phyloP scores from a whole-genome alignment of 1,140 invertebrate genomes.

The Drosophila nikananu region DNA sequence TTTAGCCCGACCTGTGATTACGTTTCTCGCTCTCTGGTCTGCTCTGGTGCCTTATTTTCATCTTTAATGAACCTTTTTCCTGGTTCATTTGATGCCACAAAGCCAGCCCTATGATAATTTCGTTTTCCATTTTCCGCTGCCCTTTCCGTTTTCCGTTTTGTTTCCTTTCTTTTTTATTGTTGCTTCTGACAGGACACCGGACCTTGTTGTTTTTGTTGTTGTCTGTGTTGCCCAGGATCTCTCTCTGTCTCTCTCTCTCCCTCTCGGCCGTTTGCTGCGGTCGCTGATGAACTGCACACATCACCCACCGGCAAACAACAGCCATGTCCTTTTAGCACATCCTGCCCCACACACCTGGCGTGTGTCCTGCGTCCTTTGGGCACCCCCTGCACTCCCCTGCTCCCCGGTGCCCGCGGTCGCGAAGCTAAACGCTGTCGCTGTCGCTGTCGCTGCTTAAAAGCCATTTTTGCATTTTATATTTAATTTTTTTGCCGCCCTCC shows the following conservation, averaged over 20 bases:
- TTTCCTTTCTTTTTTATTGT: conserved; percentile 7
- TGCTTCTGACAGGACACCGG: not conserved
- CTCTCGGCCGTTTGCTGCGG: conserved; percentile 64
- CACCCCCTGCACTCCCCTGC: not conserved
- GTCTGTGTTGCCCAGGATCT: conserved; percentile 21
- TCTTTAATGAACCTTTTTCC: conserved; percentile 42
- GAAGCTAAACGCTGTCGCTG: conserved; percentile 64
- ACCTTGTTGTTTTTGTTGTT: not conserved
- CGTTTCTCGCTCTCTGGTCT: not conserved
- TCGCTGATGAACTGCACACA: conserved; percentile 79
- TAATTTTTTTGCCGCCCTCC: conserved; percentile 56
- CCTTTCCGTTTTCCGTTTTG: not conserved
- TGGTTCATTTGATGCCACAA: conserved; percentile 31
- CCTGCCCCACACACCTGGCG: conserved; percentile 34
- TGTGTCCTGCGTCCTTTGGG: conserved; percentile 42
- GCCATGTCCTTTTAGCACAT: conserved; percentile 76
- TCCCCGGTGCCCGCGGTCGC: not conserved
- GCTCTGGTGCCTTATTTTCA: conserved; percentile 13
- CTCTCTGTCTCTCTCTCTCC: too few species aligned
- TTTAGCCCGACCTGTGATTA: conserved; percentile 6
- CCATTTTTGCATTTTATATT: conserved; percentile 82
- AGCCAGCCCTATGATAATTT: conserved; percentile 49
- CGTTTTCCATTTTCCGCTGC: conserved; percentile 15
- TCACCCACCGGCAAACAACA: conserved; percentile 48
- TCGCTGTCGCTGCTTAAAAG: conserved; percentile 79